A percentile compares a stretch with the other conserved stretches of the same genome.
These are phyloP conservation scores for Drosophila nigricruria DNA, from an alignment of 2,888 invertebrate genomes.

Conservation along the genomic window DNA sequence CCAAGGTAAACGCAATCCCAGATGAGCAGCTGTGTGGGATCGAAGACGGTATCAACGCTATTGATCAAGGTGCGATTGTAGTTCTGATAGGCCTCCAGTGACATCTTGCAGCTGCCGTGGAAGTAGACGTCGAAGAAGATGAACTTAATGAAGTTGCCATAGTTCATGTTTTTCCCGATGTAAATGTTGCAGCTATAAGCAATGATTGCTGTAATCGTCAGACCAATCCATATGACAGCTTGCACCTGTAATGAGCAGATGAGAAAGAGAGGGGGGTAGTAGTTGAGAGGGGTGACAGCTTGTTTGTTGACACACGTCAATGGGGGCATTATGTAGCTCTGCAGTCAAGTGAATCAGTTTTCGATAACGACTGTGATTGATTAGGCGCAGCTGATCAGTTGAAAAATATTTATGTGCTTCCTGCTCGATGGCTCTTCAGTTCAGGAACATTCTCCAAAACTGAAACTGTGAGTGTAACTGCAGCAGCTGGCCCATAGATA, in stretches of 20 bases:
- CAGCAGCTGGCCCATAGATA: not conserved
- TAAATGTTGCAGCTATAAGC: conserved; percentile 82
- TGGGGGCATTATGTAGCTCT: conserved; percentile 4
- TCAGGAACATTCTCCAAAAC: not conserved
- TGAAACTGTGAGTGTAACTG: not conserved
- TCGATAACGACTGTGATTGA: conserved; percentile 41
- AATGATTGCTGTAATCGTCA: conserved; percentile 84
- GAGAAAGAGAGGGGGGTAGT: not conserved
- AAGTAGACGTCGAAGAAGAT: conserved; percentile 84
- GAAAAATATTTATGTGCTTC: not conserved
- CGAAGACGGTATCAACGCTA: conserved; percentile 68
- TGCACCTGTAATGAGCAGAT: conserved; percentile 75
- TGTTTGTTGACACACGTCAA: conserved; percentile 45
- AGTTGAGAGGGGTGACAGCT: not conserved
- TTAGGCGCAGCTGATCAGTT: conserved; percentile 32
- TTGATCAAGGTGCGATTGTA: conserved; percentile 57
- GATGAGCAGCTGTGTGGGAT: conserved; percentile 75
- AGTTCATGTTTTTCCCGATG: conserved; percentile 57
- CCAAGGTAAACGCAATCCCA: conserved; percentile 84
- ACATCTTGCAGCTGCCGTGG: conserved; percentile 74
- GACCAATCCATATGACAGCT: conserved; percentile 83
- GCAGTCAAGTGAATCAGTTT: conserved; percentile 4
- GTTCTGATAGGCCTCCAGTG: conserved; percentile 49
- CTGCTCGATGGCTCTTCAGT: conserved; percentile 8
- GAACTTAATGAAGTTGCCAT: conserved; percentile 71